Base-by-base conservation (phyloP, 2,113 vertebrate genomes). In the Malurus alboscapulatus region DNA sequence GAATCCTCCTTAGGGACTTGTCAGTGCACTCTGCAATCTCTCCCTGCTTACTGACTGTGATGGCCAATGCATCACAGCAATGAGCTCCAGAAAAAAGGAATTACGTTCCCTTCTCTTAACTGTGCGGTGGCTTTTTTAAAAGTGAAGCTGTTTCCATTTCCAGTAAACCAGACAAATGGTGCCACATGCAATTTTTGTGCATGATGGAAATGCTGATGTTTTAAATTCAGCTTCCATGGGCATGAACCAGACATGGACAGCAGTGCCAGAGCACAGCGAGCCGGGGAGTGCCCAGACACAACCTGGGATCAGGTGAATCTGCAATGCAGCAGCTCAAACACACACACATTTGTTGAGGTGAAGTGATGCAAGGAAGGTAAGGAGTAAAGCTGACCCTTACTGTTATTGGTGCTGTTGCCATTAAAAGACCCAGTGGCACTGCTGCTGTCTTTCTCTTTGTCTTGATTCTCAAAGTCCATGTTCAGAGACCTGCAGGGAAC, bases 391-490 rank as follows among this genome's bases (percentile, higher is more conserved):
- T 94, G 80, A 51, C 68, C 65, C 99, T 98, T 98, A 99, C 99
- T 99, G 98, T 99, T 99, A 98, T 98, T 99, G 96, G 98, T 98
- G 98, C 98, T 99, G 97, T 97, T 98, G 97, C 98, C 98, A 95
- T 98, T 99, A 96, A 99, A 99, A 80, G 98, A 96, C 82, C 98
- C 98, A 76, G 98, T 59, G 9, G 97, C 29, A 40, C 97, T 98
- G 97, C 97, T 99, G 47, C 93, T 98, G 87, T 99, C 99, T 94
- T 99, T 99, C 96, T 99, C 99, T 92, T 99, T 99, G 94, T 99
- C 99, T 98, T 99, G 99, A 97, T 99, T 99, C 97, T 99, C 99
- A 97, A 99, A 99, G 97, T 99, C 99, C 99, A 99, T 99, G 96
- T 99, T 99, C 97, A 99, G 98, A 95, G 99, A 99, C 97, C 99